phyloP scores from a whole-genome alignment of 2,888 invertebrate species.

The Chloroclysta siterata region DNA sequence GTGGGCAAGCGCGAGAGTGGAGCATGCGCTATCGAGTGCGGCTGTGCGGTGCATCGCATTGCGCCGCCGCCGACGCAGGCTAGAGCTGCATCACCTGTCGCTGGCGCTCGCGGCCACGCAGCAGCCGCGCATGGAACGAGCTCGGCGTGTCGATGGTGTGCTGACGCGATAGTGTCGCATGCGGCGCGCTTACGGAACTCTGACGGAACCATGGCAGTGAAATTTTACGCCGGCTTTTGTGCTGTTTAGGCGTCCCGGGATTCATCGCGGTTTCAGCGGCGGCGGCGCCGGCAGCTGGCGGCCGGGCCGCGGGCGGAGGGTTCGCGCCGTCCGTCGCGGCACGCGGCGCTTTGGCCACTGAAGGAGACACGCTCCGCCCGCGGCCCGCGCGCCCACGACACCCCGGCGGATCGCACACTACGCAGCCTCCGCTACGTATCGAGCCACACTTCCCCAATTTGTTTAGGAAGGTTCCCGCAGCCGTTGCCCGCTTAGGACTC shows the following conservation, averaged over 20 bases:
- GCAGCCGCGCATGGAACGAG: slow-evolving; percentile 91
- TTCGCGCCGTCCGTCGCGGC: slow-evolving; percentile 69
- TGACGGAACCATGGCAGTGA: slow-evolving; percentile 96
- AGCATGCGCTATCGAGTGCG: background rate
- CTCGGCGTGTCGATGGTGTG: slow-evolving; percentile 96
- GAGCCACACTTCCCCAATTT: slow-evolving; percentile 76
- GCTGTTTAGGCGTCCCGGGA: slow-evolving; percentile 73
- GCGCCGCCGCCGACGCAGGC: slow-evolving; percentile 2
- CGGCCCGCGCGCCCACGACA: slow-evolving; percentile 52
- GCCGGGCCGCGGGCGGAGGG: slow-evolving; percentile 59
- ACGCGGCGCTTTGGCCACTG: slow-evolving; percentile 68
- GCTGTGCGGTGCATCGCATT: too few species aligned
- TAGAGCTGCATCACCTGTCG: slow-evolving; percentile 71
- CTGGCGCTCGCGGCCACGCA: slow-evolving; percentile 87
- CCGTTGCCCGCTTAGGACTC: slow-evolving; percentile 69
- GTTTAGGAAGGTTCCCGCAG: slow-evolving; percentile 62
- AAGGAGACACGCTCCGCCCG: slow-evolving; percentile 52
- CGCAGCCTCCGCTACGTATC: slow-evolving; percentile 79
- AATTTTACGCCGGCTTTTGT: slow-evolving; percentile 92
- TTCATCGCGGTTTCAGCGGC: slow-evolving; percentile 61
- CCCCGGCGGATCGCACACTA: slow-evolving; percentile 63
- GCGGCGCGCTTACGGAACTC: slow-evolving; percentile 89
- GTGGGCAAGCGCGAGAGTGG: slow-evolving; percentile 52
- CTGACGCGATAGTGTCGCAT: slow-evolving; percentile 91
- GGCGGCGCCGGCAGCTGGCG: slow-evolving; percentile 57